phyloP scores from a whole-genome alignment of 2,797 vertebrate species.

The Discoglossus pictus region DNA sequence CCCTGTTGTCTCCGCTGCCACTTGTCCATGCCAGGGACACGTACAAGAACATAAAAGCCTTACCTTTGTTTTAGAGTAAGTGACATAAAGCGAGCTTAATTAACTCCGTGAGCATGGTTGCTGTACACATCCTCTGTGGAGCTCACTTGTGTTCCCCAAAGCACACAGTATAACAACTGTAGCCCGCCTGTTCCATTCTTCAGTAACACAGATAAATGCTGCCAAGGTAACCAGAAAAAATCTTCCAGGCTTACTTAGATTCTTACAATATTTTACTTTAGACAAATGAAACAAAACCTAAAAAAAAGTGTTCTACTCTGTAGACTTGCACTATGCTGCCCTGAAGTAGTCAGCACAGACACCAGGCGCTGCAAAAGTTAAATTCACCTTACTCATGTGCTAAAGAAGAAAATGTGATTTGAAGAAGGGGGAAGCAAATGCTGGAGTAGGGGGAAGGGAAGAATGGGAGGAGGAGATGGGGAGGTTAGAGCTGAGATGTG shows the following conservation, averaged over 20 bases:
- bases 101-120: slow-evolving; percentile 63
- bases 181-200: slow-evolving; percentile 66
- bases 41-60: slow-evolving; percentile 55
- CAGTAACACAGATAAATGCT: slow-evolving; percentile 64
- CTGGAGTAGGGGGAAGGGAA: slow-evolving; percentile 20
- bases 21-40: too few species aligned
- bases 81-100: slow-evolving; percentile 61
- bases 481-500: slow-evolving; percentile 69
- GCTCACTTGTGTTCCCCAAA: slow-evolving; percentile 61
- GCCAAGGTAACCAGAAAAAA: slow-evolving; percentile 66
- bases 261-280: slow-evolving; percentile 67
- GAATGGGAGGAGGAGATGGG: slow-evolving; percentile 21
- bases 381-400: slow-evolving; percentile 25
- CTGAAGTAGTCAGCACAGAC: slow-evolving; percentile 2
- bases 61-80: slow-evolving; percentile 68
- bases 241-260: slow-evolving; percentile 62
- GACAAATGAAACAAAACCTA: slow-evolving; percentile 43
- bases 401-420: slow-evolving; percentile 57
- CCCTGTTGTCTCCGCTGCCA: too few species aligned
- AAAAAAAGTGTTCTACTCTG: not conserved
- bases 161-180: slow-evolving; percentile 61
- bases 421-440: slow-evolving; percentile 49
- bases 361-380: slow-evolving; percentile 33
- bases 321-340: not conserved
- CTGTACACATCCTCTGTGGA: slow-evolving; percentile 60